A percentile compares a stretch with the other conserved stretches of the same genome.
phyloP scores from a whole-genome alignment of 2,888 invertebrate species.

The Rambutsinella grinnellia region DNA sequence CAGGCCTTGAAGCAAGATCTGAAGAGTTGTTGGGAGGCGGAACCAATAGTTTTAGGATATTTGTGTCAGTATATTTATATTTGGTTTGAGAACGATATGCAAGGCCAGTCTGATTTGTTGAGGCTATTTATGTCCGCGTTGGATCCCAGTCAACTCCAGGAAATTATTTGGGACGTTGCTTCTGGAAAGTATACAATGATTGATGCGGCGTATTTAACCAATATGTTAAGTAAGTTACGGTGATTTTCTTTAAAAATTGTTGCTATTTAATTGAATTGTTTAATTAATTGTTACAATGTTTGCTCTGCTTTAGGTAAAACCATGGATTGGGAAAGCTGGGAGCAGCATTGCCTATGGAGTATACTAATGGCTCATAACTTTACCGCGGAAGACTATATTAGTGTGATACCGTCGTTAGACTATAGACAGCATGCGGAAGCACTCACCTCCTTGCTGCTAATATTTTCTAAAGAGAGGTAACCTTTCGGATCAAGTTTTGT shows the following conservation, averaged over 20 bases:
- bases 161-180: constrained; percentile 89
- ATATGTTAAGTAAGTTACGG: constrained; percentile 58
- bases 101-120: constrained; percentile 87
- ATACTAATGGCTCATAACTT: constrained; percentile 94
- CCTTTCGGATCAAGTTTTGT: too few species aligned
- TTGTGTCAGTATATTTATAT: constrained; percentile 59
- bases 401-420: constrained; percentile 84
- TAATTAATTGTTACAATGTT: too few species aligned
- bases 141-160: constrained; percentile 91
- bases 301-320: constrained; percentile 71
- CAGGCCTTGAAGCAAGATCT: constrained; percentile 61
- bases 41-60: constrained; percentile 59
- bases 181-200: constrained; percentile 80
- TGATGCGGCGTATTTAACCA: constrained; percentile 69
- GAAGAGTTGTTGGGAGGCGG: constrained; percentile 63
- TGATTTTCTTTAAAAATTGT: not conserved
- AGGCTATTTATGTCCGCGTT: constrained; percentile 91
- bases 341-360: constrained; percentile 98
- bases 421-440: constrained; percentile 92
- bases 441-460: constrained; percentile 87
- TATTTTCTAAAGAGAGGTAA: constrained; percentile 90
- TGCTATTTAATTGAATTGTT: too few species aligned
- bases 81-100: constrained; percentile 61
- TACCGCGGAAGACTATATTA: constrained; percentile 89
- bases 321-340: constrained; percentile 95